Evolutionary conservation across 1,140 invertebrate genomes (phyloP).

Genomic region (Ceratosolen fusciceps): DNA sequence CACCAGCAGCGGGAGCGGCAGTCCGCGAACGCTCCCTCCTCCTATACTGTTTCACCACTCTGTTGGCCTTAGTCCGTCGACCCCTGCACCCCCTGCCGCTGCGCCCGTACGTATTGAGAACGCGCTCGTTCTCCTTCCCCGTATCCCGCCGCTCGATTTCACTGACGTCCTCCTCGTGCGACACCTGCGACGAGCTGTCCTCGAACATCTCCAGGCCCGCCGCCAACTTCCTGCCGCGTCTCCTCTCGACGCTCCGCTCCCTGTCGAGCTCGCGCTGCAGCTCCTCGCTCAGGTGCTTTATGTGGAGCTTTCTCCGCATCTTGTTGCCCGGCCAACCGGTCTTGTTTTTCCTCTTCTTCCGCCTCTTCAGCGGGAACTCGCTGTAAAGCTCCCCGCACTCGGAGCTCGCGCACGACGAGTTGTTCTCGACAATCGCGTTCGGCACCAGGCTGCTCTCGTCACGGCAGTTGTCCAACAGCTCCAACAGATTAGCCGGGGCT

Average conservation of each 20-base stretch:
- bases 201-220: constrained; percentile 35
- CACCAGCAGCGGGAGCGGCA: no score
- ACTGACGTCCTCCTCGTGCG: constrained; percentile 37
- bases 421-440: constrained; percentile 62
- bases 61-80: constrained; percentile 22
- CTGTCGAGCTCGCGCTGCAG: constrained; percentile 17
- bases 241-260: not conserved
- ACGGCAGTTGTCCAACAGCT: constrained; percentile 66
- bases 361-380: constrained; percentile 62
- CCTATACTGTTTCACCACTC: constrained; percentile 25
- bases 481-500: constrained; percentile 63
- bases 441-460: constrained; percentile 56
- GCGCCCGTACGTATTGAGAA: not conserved
- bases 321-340: constrained; percentile 78
- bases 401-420: constrained; percentile 66
- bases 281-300: constrained; percentile 51
- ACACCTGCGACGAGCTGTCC: constrained; percentile 9
- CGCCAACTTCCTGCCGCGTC: not conserved
- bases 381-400: constrained; percentile 64
- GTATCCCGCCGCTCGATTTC: constrained; percentile 35
- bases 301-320: constrained; percentile 62
- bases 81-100: not conserved
- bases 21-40: constrained; percentile 20
- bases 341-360: constrained; percentile 72
- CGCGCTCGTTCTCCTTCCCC: constrained; percentile 35